These are phyloP conservation scores for Sycobia sp. DNA, from an alignment of 1,140 invertebrate genomes.

Conservation along the genomic window DNA sequence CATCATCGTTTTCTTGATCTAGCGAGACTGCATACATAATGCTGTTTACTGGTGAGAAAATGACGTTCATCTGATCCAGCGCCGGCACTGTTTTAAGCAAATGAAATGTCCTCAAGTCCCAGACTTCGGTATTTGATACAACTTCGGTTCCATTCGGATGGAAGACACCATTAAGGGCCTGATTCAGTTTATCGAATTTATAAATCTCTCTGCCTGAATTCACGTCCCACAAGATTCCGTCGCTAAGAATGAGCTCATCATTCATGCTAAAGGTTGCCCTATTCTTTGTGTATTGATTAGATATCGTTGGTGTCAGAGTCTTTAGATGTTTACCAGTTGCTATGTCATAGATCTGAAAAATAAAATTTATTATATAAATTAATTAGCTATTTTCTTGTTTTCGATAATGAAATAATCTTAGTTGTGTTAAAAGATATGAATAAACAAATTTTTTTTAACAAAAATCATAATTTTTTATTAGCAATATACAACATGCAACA, in stretches of 20 bases:
- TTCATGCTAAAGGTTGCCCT: conserved; percentile 91
- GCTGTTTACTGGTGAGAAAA: conserved; percentile 72
- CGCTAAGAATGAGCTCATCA: conserved; percentile 88
- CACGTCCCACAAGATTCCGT: conserved; percentile 96
- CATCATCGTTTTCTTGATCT: conserved; percentile 70
- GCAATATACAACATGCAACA: too few species aligned
- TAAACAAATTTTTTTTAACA: too few species aligned
- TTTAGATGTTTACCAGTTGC: conserved; percentile 77
- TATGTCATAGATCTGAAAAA: conserved; percentile 85
- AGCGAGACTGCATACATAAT: conserved; percentile 70
- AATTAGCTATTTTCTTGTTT: too few species aligned
- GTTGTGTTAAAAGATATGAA: too few species aligned
- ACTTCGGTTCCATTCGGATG: conserved; percentile 96
- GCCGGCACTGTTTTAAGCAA: conserved; percentile 90
- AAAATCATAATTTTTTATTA: too few species aligned
- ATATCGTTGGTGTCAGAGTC: conserved; percentile 77
- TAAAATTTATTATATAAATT: too few species aligned
- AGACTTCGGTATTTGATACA: conserved; percentile 88
- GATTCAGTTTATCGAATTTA: conserved; percentile 98
- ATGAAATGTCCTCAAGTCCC: conserved; percentile 95
- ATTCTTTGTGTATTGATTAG: conserved; percentile 93
- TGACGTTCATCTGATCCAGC: conserved; percentile 85
- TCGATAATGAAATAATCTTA: too few species aligned
- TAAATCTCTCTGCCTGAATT: conserved; percentile 86
- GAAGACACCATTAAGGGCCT: conserved; percentile 92